A percentile compares a stretch with the other conserved stretches of the same genome.
phyloP scores from a whole-genome alignment of 2,888 invertebrate species.

The Callyntrura sp. region DNA sequence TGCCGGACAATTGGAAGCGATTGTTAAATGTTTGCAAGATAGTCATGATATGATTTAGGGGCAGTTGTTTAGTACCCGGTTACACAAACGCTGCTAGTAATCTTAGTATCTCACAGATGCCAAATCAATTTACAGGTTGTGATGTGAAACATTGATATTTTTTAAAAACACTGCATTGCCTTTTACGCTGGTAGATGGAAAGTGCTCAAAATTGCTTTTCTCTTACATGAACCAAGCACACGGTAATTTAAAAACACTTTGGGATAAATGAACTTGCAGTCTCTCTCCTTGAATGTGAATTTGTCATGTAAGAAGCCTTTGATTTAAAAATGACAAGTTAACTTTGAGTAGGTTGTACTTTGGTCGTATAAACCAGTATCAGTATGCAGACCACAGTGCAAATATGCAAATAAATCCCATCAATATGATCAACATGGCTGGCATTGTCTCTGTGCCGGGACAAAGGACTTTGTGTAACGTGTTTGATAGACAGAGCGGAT shows the following conservation, averaged over 20 bases:
- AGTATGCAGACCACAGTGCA: conserved; percentile 19
- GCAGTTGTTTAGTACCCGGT: too few species aligned
- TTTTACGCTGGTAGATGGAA: background rate
- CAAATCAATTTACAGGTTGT: conserved; percentile 31
- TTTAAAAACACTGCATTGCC: background rate
- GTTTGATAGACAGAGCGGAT: background rate
- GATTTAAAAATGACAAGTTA: background rate
- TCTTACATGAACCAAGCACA: background rate
- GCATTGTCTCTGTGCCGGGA: background rate
- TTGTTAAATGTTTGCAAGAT: too few species aligned
- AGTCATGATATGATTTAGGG: too few species aligned
- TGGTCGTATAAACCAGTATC: background rate
- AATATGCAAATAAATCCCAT: conserved; percentile 41
- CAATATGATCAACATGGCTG: conserved; percentile 50
- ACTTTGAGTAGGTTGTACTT: too few species aligned
- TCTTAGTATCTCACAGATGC: conserved; percentile 36
- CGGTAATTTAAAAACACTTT: background rate
- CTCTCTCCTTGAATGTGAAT: background rate
- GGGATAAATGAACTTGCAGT: background rate
- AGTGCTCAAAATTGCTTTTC: conserved; percentile 2
- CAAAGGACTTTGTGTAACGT: background rate
- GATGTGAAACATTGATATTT: conserved; percentile 22
- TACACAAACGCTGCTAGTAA: too few species aligned
- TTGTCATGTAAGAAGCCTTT: background rate
- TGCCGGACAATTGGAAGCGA: too few species aligned